A percentile compares a stretch with the other conserved stretches of the same genome.
phyloP scores from a whole-genome alignment of 2,888 invertebrate species.

The Latrodectus hesperus region DNA sequence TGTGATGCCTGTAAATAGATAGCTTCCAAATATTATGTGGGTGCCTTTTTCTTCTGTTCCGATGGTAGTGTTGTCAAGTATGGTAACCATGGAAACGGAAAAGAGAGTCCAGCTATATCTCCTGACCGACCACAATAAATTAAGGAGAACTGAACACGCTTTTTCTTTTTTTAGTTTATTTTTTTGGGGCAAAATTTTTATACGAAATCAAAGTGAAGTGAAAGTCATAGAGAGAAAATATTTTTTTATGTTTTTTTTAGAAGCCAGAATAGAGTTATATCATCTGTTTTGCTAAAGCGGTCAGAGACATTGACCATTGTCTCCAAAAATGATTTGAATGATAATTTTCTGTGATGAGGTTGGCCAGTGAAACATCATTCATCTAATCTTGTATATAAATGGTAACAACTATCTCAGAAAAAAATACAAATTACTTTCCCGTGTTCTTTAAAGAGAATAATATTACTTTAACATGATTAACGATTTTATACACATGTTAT shows the following conservation, averaged over 20 bases:
- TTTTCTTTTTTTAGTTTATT: not conserved
- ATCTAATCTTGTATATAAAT: too few species aligned
- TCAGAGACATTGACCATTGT: conserved; percentile 17
- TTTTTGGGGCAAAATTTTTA: conserved; percentile 19
- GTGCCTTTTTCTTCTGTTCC: conserved; percentile 1
- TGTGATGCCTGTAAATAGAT: conserved; percentile 47
- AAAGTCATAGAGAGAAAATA: not conserved
- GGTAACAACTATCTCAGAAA: too few species aligned
- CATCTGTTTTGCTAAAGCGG: conserved; percentile 24
- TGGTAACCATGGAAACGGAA: conserved; percentile 40
- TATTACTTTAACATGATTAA: too few species aligned
- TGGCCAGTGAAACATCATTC: too few species aligned
- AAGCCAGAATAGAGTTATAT: not conserved
- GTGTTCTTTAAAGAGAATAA: too few species aligned
- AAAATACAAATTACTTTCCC: too few species aligned
- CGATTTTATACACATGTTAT: too few species aligned
- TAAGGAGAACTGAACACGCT: conserved; percentile 22
- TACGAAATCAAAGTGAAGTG: not conserved
- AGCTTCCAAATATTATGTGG: conserved; percentile 58
- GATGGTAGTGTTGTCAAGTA: conserved; percentile 44
- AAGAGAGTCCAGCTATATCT: conserved; percentile 43
- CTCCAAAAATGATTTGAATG: too few species aligned
- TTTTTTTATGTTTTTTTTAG: conserved; percentile 4
- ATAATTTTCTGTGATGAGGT: too few species aligned
- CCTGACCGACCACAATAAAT: conserved; percentile 54